Conservation (phyloP, 2,888 invertebrate genomes). For the Cheilosia impressa region DNA sequence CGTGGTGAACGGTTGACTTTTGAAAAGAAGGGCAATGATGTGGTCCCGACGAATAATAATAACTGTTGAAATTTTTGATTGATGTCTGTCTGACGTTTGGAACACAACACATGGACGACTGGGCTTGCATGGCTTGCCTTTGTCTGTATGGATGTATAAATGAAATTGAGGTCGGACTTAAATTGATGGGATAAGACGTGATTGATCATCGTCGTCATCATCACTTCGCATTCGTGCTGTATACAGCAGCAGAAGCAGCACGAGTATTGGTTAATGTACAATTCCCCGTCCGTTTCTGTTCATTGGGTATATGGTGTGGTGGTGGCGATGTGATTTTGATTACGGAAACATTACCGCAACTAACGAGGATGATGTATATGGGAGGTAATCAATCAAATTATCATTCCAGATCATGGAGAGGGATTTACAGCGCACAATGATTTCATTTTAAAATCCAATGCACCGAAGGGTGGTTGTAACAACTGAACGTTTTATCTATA, state of each 20-base stretch:
- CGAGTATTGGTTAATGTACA: constrained; percentile 53
- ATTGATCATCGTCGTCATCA: constrained; percentile 72
- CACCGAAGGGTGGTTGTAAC: not conserved
- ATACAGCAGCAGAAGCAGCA: constrained; percentile 17
- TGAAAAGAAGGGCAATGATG: constrained; percentile 56
- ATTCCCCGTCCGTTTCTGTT: constrained; percentile 38
- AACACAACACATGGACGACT: constrained; percentile 50
- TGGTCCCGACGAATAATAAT: constrained; percentile 60
- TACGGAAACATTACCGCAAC: constrained; percentile 70
- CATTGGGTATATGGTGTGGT: constrained; percentile 27
- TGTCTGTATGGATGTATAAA: constrained; percentile 41
- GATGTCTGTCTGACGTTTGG: constrained; percentile 66
- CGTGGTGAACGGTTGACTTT: constrained; percentile 60
- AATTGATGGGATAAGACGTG: constrained; percentile 71
- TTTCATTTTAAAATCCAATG: not conserved
- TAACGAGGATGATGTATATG: constrained; percentile 57
- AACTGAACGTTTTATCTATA: no score
- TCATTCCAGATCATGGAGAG: not conserved
- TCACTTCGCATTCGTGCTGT: constrained; percentile 33
- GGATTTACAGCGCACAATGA: constrained; percentile 10
- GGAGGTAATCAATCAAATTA: constrained; percentile 65
- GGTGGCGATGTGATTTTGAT: constrained; percentile 65
- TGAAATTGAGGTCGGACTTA: constrained; percentile 69
- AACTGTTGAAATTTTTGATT: constrained; percentile 74
- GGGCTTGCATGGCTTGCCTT: constrained; percentile 23